A percentile compares a stretch with the other conserved stretches of the same genome.
These are phyloP conservation scores for Chymomyza fuscimana DNA, from an alignment of 2,888 invertebrate genomes.

Conservation along the genomic window DNA sequence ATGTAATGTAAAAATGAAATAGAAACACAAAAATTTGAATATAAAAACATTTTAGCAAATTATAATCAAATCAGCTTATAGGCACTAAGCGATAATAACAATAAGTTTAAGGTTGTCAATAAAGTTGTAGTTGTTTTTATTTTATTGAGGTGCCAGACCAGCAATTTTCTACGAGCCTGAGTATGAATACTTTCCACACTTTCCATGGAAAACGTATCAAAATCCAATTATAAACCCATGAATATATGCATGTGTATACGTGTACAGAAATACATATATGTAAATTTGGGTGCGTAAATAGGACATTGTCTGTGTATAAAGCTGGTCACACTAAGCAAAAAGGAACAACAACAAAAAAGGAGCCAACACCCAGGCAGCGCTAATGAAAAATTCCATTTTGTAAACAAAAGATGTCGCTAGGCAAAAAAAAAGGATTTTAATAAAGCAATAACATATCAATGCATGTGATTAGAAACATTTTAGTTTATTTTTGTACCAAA, in stretches of 20 bases:
- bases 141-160: background rate
- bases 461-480: background rate
- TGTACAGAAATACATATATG: background rate
- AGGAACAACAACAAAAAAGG: constrained; percentile 3
- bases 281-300: background rate
- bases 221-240: constrained; percentile 42
- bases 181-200: constrained; percentile 9
- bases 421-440: constrained; percentile 31
- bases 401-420: constrained; percentile 37
- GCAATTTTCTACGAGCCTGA: background rate
- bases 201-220: constrained; percentile 47
- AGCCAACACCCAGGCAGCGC: constrained; percentile 10
- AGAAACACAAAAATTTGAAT: background rate
- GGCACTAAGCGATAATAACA: constrained; percentile 5
- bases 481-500: no score
- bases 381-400: constrained; percentile 47
- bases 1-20: background rate
- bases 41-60: background rate
- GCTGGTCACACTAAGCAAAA: constrained; percentile 6
- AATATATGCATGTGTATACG: constrained; percentile 27
- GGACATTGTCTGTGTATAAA: background rate
- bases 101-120: constrained; percentile 5
- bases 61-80: background rate
- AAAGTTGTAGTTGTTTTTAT: constrained; percentile 5
- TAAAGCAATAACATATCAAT: background rate